Conservation (phyloP, 2,797 vertebrate genomes). For the Morelia viridis region DNA sequence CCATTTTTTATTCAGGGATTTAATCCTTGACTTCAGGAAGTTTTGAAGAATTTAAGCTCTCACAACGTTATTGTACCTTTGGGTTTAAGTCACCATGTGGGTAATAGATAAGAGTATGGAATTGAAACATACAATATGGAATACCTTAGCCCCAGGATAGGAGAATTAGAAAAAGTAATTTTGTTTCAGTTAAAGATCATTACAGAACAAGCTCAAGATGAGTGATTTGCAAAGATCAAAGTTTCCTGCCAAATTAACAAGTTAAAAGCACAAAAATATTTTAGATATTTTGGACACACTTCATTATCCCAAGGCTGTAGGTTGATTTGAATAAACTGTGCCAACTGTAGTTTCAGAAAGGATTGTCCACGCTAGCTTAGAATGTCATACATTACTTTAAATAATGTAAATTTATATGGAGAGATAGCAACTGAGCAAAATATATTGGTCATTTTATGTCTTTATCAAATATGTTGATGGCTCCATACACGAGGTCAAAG, state of each 20-base stretch:
- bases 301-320: conserved; percentile 1
- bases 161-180: neutral
- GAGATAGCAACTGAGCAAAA: neutral
- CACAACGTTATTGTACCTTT: neutral
- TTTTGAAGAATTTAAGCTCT: neutral
- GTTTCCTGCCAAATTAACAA: conserved; percentile 17
- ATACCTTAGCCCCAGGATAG: neutral
- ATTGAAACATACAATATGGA: neutral
- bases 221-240: neutral
- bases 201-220: neutral
- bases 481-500: neutral
- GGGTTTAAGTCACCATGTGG: neutral
- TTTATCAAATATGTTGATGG: neutral
- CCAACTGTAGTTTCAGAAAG: conserved; percentile 14
- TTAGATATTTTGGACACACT: conserved; percentile 17
- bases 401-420: neutral
- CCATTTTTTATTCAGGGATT: neutral
- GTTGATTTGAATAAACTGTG: neutral
- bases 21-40: neutral
- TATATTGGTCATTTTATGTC: neutral
- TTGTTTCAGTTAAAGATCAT: neutral
- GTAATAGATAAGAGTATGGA: neutral
- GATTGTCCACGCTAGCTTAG: neutral
- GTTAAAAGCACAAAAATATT: conserved; percentile 32
- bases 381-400: neutral